Conservation (phyloP, 1,140 invertebrate genomes). For the Nebria ingens region DNA sequence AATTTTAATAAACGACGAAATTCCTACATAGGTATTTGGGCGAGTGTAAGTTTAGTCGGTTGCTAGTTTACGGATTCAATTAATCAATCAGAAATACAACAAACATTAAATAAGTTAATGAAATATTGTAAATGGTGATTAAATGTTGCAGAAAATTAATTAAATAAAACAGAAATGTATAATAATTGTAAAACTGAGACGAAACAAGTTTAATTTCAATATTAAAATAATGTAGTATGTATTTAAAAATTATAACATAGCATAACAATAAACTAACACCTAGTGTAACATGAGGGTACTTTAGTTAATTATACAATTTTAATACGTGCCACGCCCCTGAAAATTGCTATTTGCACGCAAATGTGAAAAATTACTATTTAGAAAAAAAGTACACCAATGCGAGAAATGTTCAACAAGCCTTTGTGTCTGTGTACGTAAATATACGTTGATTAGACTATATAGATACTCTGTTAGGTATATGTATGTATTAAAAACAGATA, state of each 20-base stretch:
- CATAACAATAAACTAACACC: background rate
- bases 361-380: background rate
- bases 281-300: background rate
- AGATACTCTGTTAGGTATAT: background rate
- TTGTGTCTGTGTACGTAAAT: no score
- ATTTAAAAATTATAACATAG: background rate
- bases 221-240: background rate
- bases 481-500: conserved; percentile 5
- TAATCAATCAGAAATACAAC: background rate
- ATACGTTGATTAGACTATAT: no score
- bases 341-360: background rate
- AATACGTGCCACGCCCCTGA: background rate
- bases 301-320: conserved; percentile 1
- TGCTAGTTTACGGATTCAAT: no score
- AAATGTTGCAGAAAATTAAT: background rate
- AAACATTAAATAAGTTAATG: background rate
- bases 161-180: background rate
- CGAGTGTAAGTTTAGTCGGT: no score
- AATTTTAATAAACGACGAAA: no score
- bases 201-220: background rate
- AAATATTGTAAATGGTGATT: background rate
- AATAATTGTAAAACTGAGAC: background rate
- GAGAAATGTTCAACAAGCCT: background rate
- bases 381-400: background rate
- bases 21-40: no score